phyloP scores from a whole-genome alignment of 2,888 invertebrate species.

The Caenorhabditis imperialis region DNA sequence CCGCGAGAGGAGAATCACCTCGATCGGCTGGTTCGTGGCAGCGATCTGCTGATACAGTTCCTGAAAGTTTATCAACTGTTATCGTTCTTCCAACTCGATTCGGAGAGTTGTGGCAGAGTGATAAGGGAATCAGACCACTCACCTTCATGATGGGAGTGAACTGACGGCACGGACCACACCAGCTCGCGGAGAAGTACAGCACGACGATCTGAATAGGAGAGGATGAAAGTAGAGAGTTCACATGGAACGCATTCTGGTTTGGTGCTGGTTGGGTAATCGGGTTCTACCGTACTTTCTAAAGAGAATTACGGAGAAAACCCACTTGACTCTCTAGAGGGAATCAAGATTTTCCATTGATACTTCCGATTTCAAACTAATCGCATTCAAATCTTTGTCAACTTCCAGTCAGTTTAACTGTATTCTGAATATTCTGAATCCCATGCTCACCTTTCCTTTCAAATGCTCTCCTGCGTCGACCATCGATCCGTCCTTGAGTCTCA shows the following conservation, averaged over 20 bases:
- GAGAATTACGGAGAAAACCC: too few relatives aligned
- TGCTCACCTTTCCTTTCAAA: slow-evolving; percentile 41
- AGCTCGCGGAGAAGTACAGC: slow-evolving; percentile 54
- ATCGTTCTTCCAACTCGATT: slow-evolving; percentile 13
- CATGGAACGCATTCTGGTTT: too few relatives aligned
- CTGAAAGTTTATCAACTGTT: too few relatives aligned
- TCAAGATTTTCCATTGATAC: too few relatives aligned
- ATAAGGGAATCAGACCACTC: slow-evolving; percentile 8
- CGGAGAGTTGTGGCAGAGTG: slow-evolving; percentile 20
- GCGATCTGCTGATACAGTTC: slow-evolving; percentile 45
- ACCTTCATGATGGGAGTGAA: slow-evolving; percentile 55
- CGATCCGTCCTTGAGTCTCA: slow-evolving; percentile 41
- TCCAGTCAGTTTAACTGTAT: too few relatives aligned
- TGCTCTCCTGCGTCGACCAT: slow-evolving; percentile 51
- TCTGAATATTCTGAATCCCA: too few relatives aligned
- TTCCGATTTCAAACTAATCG: too few relatives aligned
- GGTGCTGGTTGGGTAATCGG: too few relatives aligned
- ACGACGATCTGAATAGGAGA: slow-evolving; percentile 50
- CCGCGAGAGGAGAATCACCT: slow-evolving; percentile 47
- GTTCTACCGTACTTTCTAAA: too few relatives aligned
- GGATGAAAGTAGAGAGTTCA: too few relatives aligned
- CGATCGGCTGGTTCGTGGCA: slow-evolving; percentile 41
- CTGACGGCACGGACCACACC: slow-evolving; percentile 49
- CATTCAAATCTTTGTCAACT: too few relatives aligned
- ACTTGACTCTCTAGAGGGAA: too few relatives aligned